Base-by-base conservation (phyloP, 2,888 invertebrate species). In the Acronicta psi region DNA sequence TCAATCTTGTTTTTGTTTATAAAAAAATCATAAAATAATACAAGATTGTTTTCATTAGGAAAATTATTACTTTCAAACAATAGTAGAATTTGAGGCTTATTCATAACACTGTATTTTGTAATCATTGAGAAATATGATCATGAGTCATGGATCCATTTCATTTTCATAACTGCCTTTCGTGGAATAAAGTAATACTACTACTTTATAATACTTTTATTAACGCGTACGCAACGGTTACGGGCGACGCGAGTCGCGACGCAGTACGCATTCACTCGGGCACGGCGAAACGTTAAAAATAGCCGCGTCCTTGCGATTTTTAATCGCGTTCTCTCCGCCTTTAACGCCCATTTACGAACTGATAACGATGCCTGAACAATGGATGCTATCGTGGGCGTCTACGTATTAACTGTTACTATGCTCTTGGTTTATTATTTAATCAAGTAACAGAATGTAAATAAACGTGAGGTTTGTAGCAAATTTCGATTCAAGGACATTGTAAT, bases 231-330 rank as follows among this genome's bases (percentile, higher is more conserved):
- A 38, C 42, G 25, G 46, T 69, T 51, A 66, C 40, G 58, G 34
- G n/a, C n/a, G 34, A 34, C 25, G 8, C 7, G 25, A n/a, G n/a
- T n/a, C n/a, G n/a, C n/a, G 25, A 72, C 55, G 57, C 69, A 43
- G 69, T 59, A 50, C 73, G 55, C 51, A 77, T 63, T 77, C 71
- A 55, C 77, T 67, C 60, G 75, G 74, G 67, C 58, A 69, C 54
- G 51, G 59, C 53, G 58, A 58, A 58, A 65, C 34, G 72, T 64
- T 77, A 77, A 71, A 77, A 75, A 77, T 77, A 75, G 61, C 58
- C 44, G 68, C 62, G 77, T 65, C 77, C 75, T 75, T 75, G 77
- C 54, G 54, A 56, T 75, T 74, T 69, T 77, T 58, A 59, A 77
- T 77, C 62, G 68, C 37, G 46, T 68, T 71, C 60, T 74, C 63